Base-by-base conservation (phyloP, 2,888 invertebrate species). In the Drosophila anceps region DNA sequence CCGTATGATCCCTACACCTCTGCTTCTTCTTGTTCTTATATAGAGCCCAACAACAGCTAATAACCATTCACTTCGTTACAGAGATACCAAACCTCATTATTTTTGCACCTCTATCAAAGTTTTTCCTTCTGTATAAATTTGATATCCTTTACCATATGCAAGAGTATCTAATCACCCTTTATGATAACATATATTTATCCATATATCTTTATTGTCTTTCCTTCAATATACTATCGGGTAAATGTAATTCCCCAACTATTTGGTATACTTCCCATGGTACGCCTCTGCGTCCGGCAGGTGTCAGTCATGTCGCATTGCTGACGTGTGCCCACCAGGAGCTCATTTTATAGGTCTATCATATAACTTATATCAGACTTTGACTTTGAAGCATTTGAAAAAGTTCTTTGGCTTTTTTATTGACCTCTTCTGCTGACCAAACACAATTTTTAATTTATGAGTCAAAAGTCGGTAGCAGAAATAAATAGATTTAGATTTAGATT, bases 361-460 rank as follows among this genome's bases (percentile, higher is more conserved):
- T 85, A 86, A 50, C 50, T 33, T 20, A 88, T 88, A 88, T 85
- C 87, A 88, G 87, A 87, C 84, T 84, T 87, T 84, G 84, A 61
- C 88, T 79, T 79, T 79, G 59, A 12, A 48, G 72, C 79, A 76
- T 78, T 74, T 69, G 73, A 59, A 84, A 67, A 67, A 60, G 15
- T 71, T 88, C 65, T 71, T 73, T 58, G 73, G 8, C n/a, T 10
- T 46, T 60, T 85, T 86, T 88, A 86, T 83, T 54, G 63, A 55
- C 61, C 73, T 71, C 73, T 74, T 75, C 78, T 65, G 63, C 73
- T 88, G 81, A 73, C 82, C 82, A 81, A 69, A 79, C 75, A 58
- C 12, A 12, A 35, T 48, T 61, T 51, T 51, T 76, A 74, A 86
- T 85, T 85, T 85, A 85, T 85, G 81, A 71, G 60, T 66, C 70